Base-by-base conservation (phyloP, 30 jellyfish, hydroid and myxozoan species). In the Euphysa ruthae region DNA sequence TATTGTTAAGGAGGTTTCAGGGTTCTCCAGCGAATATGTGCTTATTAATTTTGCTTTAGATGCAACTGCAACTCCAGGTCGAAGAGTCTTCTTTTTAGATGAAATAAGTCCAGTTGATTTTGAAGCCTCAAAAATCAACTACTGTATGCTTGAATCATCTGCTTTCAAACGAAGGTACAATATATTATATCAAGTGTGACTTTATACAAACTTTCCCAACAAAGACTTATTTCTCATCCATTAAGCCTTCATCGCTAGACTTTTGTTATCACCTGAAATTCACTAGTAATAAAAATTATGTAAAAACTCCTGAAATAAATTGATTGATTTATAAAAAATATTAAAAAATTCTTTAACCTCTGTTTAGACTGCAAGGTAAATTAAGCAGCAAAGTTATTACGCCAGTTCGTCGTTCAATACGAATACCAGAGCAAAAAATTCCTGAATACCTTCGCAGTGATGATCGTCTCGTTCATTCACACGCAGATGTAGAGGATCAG, bases 381-480 rank as follows among this genome's bases (percentile, higher is more conserved):
- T 65, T 83, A 31, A 70, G 72, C 4, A 70, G 84, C 32, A 85
- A 75, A 54, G 70, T 83, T 20, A 60, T 83, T 29, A 83, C 95
- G 26, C 95, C 93, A 13, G 95, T 83, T 24, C 77, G 95, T 13
- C 33, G 95, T 14, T 83, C 95, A 14, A 89, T 79, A 12, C 74
- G 95, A 13, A 30, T 83, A 22, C 88, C 66, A 13, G 71, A 44
- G 32, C 44, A 66, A 50, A 70, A 70, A 33, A 30, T 83, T 2
- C 92, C 95, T 4, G 55, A 71, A 4, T 60, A 44, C 42, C 61
- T 83, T 15, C 69, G 82, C 31, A 38, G 69, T 52, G 77, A 70
- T 34, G 82, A 58, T 13, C 75, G 44, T 14, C 56, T 75, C 34
- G 73, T 70, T 73, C 38, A 81, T 15, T 83, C 95, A n/a, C 95